Base-by-base conservation (phyloP, 1,140 invertebrate species). In the Helicoverpa zea region DNA sequence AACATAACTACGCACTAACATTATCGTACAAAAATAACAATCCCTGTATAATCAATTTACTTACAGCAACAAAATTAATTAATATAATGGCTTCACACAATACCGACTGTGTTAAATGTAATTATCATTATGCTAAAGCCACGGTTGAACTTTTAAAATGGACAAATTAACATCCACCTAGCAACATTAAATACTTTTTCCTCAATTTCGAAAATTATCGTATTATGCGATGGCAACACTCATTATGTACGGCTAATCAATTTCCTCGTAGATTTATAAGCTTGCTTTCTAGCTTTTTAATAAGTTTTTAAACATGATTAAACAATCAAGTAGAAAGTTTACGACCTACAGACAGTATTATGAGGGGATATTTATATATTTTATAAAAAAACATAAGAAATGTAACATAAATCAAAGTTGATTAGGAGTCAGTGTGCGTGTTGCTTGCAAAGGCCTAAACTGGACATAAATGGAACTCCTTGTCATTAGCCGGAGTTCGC, bases 351-450 rank as follows among this genome's bases (percentile, higher is more conserved):
- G 23, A 72, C 49, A 72, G 68, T 52, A 9, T 72, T 72, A 72
- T 72, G 52, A 72, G 68, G 35, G 29, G 59, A 49, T 18, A 77
- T 52, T 64, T 52, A n/a, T 64, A 74, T 59, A 74, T n/a, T n/a
- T n/a, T n/a, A n/a, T n/a, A n/a, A n/a, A 64, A 51, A 68, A 58
- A 11, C 49, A 2, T 13, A 77, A 70, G 75, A 64, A 77, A 77
- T 66, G 13, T 52, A 63, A 63, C 59, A 77, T 64, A 77, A 77
- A 77, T 77, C 75, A 77, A 56, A 52, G 47, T 77, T 81, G 77
- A 81, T 81, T 70, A 64, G 61, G 13, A 81, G 52, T 75, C 59
- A 51, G 51, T 29, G 63, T 23, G 52, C 51, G 61, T 81, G 80
- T 81, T 72, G 47, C 74, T n/a, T 35, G 56, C 72, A 68, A 51